Percentiles rank a stretch among this genome's conserved stretches.
Evolutionary conservation across 1,140 invertebrate species (phyloP).

Genomic region (Tetraneura akinire): DNA sequence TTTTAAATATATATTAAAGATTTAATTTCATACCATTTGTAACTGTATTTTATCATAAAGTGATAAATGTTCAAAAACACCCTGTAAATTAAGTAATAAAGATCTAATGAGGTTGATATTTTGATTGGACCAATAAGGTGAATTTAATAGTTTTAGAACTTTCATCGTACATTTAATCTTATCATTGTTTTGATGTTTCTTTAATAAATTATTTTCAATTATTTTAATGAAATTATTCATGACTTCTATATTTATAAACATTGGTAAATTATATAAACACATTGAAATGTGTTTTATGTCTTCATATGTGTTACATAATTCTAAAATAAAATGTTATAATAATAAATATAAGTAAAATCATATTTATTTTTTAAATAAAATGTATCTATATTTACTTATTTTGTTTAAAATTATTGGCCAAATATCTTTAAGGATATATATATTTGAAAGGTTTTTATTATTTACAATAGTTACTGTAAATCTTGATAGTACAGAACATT

Average conservation of each 20-base stretch:
- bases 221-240: slow-evolving; percentile 5
- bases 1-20: not conserved
- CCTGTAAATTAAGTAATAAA: slow-evolving; percentile 32
- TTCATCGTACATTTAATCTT: slow-evolving; percentile 40
- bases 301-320: slow-evolving; percentile 2
- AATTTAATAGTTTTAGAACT: slow-evolving; percentile 19
- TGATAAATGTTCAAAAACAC: not conserved
- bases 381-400: not conserved
- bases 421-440: slow-evolving; percentile 32
- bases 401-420: slow-evolving; percentile 42
- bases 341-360: not conserved
- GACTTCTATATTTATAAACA: slow-evolving; percentile 26
- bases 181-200: not conserved
- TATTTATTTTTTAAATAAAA: not conserved
- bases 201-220: not conserved
- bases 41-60: slow-evolving; percentile 42
- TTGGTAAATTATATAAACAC: slow-evolving; percentile 36
- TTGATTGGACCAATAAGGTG: slow-evolving; percentile 39
- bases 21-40: slow-evolving; percentile 41
- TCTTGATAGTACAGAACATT: slow-evolving; percentile 28
- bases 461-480: slow-evolving; percentile 19
- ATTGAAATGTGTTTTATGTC: slow-evolving; percentile 43
- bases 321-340: not conserved
- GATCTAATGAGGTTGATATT: slow-evolving; percentile 27
- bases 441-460: not conserved